Evolutionary conservation across 2,888 invertebrate genomes (phyloP).

Genomic region (Philaethria dido): DNA sequence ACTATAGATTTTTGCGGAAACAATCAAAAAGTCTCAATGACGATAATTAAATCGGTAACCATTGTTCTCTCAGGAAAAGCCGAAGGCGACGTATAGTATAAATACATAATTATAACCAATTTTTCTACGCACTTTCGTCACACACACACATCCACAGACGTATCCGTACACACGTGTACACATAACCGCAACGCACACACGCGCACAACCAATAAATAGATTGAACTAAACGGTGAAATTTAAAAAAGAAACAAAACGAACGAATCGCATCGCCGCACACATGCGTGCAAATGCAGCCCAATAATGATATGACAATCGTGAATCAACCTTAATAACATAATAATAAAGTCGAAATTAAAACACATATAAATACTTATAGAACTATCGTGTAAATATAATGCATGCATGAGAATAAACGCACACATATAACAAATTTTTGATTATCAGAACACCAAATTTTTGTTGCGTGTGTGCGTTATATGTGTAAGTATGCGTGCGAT

Average conservation of each 20-base stretch:
- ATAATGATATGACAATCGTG: constrained; percentile 66
- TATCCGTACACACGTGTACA: constrained; percentile 49
- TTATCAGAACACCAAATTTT: constrained; percentile 80
- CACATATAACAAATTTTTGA: constrained; percentile 66
- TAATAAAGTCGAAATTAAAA: constrained; percentile 51
- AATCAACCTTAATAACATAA: constrained; percentile 45
- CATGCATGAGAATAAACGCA: constrained; percentile 73
- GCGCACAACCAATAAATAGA: constrained; percentile 80
- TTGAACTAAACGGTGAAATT: constrained; percentile 84
- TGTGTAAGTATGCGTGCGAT: constrained; percentile 62
- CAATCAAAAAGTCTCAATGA: constrained; percentile 25
- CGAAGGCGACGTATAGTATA: constrained; percentile 45
- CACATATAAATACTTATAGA: constrained; percentile 56
- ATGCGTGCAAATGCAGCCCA: constrained; percentile 68
- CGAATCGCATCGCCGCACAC: constrained; percentile 77
- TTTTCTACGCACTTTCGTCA: constrained; percentile 81
- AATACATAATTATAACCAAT: constrained; percentile 72
- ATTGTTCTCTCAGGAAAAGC: constrained; percentile 38
- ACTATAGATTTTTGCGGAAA: constrained; percentile 13
- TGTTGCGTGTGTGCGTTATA: constrained; percentile 54
- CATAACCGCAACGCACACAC: constrained; percentile 71
- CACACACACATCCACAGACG: constrained; percentile 50
- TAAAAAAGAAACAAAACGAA: constrained; percentile 83
- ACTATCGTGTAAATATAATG: constrained; percentile 75
- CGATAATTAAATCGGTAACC: constrained; percentile 17